Base-by-base conservation (phyloP, 2,888 invertebrate species). In the Pantelozetes paolii region DNA sequence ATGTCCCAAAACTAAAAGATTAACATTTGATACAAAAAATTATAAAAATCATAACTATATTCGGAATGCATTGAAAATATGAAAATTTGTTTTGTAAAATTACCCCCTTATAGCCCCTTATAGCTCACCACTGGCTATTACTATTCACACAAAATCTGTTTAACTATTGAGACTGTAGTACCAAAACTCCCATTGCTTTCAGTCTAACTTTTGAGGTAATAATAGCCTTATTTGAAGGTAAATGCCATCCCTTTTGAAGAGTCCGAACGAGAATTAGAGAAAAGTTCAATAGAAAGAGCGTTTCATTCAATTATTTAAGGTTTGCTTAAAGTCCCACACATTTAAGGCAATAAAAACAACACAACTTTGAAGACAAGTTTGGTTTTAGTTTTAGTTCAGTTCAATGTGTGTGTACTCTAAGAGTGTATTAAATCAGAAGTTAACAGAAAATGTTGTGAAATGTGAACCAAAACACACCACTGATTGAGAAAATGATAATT, bases 201-300 rank as follows among this genome's bases (percentile, higher is more conserved):
- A 54, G 26, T 26, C 54, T 54, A 54, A 54, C 54, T 54, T 54
- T 54, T 54, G 23, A 54, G 54, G 54, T 54, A 54, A 54, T 54
- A 54, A 54, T 54, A 54, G 54, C 54, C 54, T 54, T 54, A 54
- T 54, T 54, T 54, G 54, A 54, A 54, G 54, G 54, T 54, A 54
- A 54, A 54, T 54, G 23, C 54, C 11, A 54, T 54, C 1, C 13
- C 54, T 1, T 54, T 54, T 54, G 54, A 54, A 54, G 54, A 54
- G 54, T 26, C 54, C 54, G 54, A 54, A 54, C 54, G 54, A 54
- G 26, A 54, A 54, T 54, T 54, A 54, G 54, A 54, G 54, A 54
- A 54, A 23, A 54, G 54, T 54, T 54, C 54, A 54, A 54, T 54
- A 54, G 54, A 54, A 54, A 54, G 54, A 54, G 54, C 54, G 23